Evolutionary conservation across 1,140 invertebrate species (phyloP), one percentile per base, ranked within the genome.

Genomic region (Dendroctonus ponderosae): DNA sequence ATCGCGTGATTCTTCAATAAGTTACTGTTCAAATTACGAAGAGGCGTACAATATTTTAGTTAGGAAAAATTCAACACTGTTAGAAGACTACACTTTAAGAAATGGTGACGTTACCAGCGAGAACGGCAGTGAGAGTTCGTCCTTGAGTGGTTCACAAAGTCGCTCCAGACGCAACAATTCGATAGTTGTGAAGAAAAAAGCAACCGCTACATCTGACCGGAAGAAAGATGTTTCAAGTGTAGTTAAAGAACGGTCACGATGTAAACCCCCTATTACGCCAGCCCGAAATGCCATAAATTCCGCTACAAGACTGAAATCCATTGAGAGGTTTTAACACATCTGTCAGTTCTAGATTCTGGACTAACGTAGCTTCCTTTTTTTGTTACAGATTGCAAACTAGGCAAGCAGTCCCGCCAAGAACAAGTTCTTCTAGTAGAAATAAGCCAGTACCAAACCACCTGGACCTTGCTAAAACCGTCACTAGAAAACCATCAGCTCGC

Each of bases 1-100:
- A 0, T 90, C 88, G 1, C 89, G 88, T 71, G 87, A 89, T 59
- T 90, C 88, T 11, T 90, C 90, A 72, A 81, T 91, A 50, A 91
- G 85, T 69, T 91, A 84, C 74, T 90, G 84, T 69, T 91, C 88
- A 2, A 88, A 88, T 6, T 87, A 85, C 71, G 85, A 86, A 53
- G 84, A 85, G 57, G 80, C 84, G 0, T 85, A 83, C 65, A 82
- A 83, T 40, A 80, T 81, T 5, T 60, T 85, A 14, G 81, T 82
- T 0, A 80, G 76, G 56, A 74, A 80, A 66, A 79, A 82, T 58
- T 82, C 81, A 38, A 77, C 81, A 7, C 73, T 80, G 26, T 69
- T 81, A 5, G 80, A 79, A 44, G 76, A 78, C 72, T 79, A 75
- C 68, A 80, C 76, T 42, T 58, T 68, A 37, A 76, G 76, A 15